Evolutionary conservation across 92 coral and sea anemone species (phyloP), one percentile per base, ranked within the genome.

Genomic region (Siderastrea siderea): DNA sequence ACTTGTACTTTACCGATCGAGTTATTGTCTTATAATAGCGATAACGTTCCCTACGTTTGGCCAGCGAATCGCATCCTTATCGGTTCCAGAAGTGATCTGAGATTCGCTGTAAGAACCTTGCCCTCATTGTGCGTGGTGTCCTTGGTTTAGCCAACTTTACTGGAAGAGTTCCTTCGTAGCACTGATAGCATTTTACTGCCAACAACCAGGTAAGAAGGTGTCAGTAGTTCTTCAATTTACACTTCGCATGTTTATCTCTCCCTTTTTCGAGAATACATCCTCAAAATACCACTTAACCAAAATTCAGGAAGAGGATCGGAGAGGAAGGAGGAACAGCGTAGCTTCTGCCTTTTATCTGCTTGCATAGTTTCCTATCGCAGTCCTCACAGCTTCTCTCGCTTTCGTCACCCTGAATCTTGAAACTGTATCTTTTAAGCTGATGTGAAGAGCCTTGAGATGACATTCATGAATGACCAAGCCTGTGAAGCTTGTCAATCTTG

Each of bases 221-320:
- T 75, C 47, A 75, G 47, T 38, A 66, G 66, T 55, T 75, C 64
- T 3, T 75, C 79, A 1, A 75, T 52, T 55, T 75, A 26, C 54
- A 54, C 47, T 46, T 19, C 54, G 55, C 65, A 54, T 52, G 55
- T 52, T 52, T 52, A 77, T 61, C 54, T 90, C 89, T 48, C 64
- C 71, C 1, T 74, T 78, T 61, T 68, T 74, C 71, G 71, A 12
- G 59, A 61, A 80, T 47, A 75, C 76, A 51, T 74, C 93, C 73
- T 51, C 63, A 16, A 75, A 87, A 74, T 74, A 67, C 71, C 86
- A 11, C 59, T 68, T 2, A 74, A 68, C 5, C 84, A 84, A 63
- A 43, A 48, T 46, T 79, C 74, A 7, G 93, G 93, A 4, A 85
- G 87, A 57, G 90, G n/a, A n/a, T n/a, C n/a, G n/a, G 93, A 26